These are phyloP conservation scores for Galago senegalensis DNA, from an alignment of 2,797 vertebrate genomes.

Conservation along the genomic window DNA sequence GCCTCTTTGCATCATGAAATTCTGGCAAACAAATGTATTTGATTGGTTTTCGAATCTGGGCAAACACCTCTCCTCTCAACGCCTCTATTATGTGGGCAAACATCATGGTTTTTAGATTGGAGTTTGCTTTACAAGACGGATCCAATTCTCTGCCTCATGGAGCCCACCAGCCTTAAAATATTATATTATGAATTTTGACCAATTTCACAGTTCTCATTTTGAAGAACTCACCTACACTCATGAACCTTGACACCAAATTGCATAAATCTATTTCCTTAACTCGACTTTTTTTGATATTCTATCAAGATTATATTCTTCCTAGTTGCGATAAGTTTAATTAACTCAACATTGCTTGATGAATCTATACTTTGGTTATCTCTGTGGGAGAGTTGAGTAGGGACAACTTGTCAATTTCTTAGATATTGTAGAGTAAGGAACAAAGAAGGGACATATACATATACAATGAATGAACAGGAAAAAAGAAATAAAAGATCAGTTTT, in stretches of 20 bases:
- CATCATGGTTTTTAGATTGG: background rate
- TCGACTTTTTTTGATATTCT: background rate
- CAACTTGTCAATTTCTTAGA: background rate
- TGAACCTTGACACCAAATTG: background rate
- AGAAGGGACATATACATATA: background rate
- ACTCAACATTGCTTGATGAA: background rate
- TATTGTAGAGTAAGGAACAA: background rate
- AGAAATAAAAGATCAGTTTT: background rate
- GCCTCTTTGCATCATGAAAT: background rate
- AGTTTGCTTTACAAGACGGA: background rate
- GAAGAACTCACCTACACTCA: background rate
- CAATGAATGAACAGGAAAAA: background rate
- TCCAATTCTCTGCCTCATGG: no score
- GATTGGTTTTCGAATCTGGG: background rate
- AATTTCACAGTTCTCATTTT: background rate
- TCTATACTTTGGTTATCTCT: conserved; percentile 2
- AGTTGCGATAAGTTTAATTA: background rate
- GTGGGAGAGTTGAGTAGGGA: background rate
- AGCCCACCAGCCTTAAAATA: no score
- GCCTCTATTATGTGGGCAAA: background rate
- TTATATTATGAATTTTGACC: background rate
- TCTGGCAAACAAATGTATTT: background rate
- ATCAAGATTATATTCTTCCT: background rate
- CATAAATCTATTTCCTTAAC: background rate
- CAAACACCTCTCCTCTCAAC: background rate